These are phyloP conservation scores for Pipistrellus kuhlii DNA, from an alignment of 2,797 vertebrate species.

Conservation along the genomic window DNA sequence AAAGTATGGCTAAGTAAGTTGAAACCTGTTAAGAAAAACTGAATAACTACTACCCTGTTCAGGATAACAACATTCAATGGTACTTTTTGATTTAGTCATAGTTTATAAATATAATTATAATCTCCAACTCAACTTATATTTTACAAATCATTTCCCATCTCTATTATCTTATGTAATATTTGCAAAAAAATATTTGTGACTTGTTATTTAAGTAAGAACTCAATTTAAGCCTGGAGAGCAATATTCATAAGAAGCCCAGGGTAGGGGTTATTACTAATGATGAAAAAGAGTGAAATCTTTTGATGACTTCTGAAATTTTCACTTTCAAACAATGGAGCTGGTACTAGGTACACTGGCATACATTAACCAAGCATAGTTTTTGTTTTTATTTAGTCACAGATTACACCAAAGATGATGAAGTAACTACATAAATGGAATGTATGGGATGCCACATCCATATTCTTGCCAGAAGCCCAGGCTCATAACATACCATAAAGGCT, in stretches of 20 bases:
- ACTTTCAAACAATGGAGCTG: neutral
- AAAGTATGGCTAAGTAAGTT: neutral
- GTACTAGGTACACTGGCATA: neutral
- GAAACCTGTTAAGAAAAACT: neutral
- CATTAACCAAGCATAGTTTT: neutral
- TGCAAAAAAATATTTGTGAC: neutral
- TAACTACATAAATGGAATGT: neutral
- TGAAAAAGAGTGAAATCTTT: neutral
- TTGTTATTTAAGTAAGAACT: neutral
- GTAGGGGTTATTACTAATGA: neutral
- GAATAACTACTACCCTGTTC: neutral
- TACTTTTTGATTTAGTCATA: neutral
- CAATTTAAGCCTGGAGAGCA: neutral
- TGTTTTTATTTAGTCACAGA: neutral
- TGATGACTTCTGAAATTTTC: slow-evolving; percentile 30
- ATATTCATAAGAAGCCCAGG: neutral
- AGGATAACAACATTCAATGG: neutral
- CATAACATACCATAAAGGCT: neutral
- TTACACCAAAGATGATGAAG: neutral
- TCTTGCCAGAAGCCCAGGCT: neutral
- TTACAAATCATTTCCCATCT: neutral
- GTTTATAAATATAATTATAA: neutral
- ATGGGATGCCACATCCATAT: neutral
- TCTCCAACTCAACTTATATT: neutral
- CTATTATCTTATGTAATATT: neutral